Evolutionary conservation across 2,888 invertebrate genomes (phyloP).

Genomic region (Macaria liturata): DNA sequence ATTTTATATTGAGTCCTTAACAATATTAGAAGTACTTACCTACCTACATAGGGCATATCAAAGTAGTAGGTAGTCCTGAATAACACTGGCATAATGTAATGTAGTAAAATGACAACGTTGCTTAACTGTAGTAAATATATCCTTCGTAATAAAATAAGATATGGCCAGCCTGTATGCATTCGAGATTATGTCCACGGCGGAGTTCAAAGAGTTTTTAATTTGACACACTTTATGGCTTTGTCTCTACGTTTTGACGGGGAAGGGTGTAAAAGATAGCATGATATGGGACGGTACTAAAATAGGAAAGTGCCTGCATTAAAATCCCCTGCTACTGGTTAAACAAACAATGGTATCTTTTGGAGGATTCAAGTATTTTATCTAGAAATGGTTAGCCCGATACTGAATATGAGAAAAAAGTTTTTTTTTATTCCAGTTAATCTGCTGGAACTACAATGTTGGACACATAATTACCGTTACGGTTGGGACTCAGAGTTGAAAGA

Average conservation of each 20-base stretch:
- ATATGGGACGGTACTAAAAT: slow-evolving; percentile 46
- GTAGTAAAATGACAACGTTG: too few relatives aligned
- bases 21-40: too few relatives aligned
- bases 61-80: too few relatives aligned
- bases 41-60: too few relatives aligned
- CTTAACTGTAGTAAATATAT: background rate
- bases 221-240: slow-evolving; percentile 75
- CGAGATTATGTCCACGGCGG: slow-evolving; percentile 70
- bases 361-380: background rate
- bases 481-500: too few relatives aligned
- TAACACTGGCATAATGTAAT: too few relatives aligned
- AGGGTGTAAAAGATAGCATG: slow-evolving; percentile 50
- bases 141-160: background rate
- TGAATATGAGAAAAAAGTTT: too few relatives aligned
- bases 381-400: too few relatives aligned
- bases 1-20: too few relatives aligned
- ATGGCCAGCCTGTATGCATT: slow-evolving; percentile 39
- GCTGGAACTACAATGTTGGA: too few relatives aligned
- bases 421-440: too few relatives aligned
- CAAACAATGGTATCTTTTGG: background rate
- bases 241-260: slow-evolving; percentile 58
- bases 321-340: slow-evolving; percentile 40
- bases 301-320: slow-evolving; percentile 24
- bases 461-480: too few relatives aligned
- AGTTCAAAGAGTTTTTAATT: slow-evolving; percentile 78